A percentile compares a stretch with the other conserved stretches of the same genome.
Evolutionary conservation across 2,888 invertebrate genomes (phyloP).

Genomic region (Ctena decussata): DNA sequence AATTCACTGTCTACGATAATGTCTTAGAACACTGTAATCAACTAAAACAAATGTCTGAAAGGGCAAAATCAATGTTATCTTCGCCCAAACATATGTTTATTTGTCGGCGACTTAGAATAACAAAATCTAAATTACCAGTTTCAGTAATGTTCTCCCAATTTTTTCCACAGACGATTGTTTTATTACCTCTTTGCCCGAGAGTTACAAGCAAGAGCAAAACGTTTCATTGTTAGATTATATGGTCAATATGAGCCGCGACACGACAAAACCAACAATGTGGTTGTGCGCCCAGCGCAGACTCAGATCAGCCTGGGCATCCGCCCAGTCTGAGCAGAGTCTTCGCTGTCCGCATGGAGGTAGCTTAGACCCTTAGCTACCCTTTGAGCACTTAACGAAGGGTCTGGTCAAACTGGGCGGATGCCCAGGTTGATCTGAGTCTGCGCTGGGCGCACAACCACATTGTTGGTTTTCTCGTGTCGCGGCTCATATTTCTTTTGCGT

Average conservation of each 20-base stretch:
- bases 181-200: neutral
- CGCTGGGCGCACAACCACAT: too few relatives aligned
- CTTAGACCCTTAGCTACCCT: too few relatives aligned
- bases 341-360: too few relatives aligned
- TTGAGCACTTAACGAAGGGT: too few relatives aligned
- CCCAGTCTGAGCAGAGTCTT: too few relatives aligned
- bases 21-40: neutral
- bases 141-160: neutral
- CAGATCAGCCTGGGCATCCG: too few relatives aligned
- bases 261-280: too few relatives aligned
- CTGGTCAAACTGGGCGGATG: too few relatives aligned
- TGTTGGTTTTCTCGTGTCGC: too few relatives aligned
- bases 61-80: conserved; percentile 62
- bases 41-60: conserved; percentile 42
- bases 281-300: too few relatives aligned
- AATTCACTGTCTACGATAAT: conserved; percentile 9
- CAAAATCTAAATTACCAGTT: conserved; percentile 14
- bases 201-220: neutral
- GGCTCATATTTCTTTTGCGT: neutral
- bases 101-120: conserved; percentile 11
- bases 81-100: conserved; percentile 62
- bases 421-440: too few relatives aligned
- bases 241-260: too few relatives aligned
- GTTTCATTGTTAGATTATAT: neutral
- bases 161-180: neutral